Evolutionary conservation across 2,113 vertebrate species (phyloP).

Genomic region (Chaetorhynchus papuensis): DNA sequence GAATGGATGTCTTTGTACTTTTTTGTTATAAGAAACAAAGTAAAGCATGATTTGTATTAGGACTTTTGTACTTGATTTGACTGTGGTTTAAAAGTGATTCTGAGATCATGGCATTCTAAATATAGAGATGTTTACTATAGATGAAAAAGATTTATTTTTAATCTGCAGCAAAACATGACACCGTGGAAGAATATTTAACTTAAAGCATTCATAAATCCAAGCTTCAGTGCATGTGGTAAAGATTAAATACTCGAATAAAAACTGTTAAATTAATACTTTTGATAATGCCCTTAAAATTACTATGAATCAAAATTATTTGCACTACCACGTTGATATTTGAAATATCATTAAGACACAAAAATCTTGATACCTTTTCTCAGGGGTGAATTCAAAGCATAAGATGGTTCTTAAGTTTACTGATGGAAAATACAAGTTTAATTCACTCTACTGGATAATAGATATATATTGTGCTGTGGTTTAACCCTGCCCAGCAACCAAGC

Average conservation of each 20-base stretch:
- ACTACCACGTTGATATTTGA: background rate
- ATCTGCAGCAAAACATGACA: background rate
- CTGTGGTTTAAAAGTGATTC: background rate
- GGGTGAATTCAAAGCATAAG: background rate
- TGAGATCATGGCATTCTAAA: background rate
- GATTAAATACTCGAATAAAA: background rate
- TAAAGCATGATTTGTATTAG: background rate
- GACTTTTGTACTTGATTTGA: background rate
- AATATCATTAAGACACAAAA: background rate
- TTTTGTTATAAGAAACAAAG: background rate
- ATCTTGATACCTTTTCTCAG: background rate
- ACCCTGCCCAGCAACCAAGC: background rate
- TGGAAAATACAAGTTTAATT: background rate
- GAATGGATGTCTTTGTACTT: background rate
- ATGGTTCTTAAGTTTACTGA: background rate
- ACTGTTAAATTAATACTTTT: background rate
- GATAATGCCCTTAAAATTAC: background rate
- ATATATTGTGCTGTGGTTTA: background rate
- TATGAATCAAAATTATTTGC: background rate
- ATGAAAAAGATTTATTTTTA: background rate
- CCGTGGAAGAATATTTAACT: background rate
- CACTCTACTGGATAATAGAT: background rate
- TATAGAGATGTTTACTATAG: background rate
- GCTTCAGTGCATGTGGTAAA: background rate
- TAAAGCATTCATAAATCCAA: background rate